Conservation (phyloP, 2,113 vertebrate genomes). For the Stercorarius parasiticus region DNA sequence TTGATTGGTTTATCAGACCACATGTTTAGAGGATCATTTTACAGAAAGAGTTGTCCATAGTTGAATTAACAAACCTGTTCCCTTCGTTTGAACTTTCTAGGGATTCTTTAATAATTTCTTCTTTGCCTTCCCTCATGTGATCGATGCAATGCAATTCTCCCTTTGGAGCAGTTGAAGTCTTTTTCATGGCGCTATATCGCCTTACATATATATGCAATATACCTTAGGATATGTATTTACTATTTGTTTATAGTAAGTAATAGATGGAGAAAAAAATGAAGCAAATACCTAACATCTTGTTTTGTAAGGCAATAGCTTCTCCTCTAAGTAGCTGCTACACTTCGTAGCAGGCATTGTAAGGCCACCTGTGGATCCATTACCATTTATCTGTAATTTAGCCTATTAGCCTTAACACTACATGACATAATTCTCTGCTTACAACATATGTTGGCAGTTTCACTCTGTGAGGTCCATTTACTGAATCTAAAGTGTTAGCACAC, state of each 20-base stretch:
- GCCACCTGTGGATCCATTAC: background rate
- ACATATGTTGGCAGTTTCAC: background rate
- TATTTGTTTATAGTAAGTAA: background rate
- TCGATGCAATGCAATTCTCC: background rate
- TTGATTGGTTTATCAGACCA: background rate
- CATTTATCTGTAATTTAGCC: background rate
- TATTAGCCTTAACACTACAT: constrained; percentile 14
- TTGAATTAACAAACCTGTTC: background rate
- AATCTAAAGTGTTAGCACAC: background rate
- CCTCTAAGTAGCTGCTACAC: background rate
- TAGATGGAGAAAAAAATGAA: background rate
- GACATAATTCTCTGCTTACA: constrained; percentile 2
- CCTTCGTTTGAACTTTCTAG: background rate
- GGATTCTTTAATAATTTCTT: background rate
- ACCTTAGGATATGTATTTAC: background rate
- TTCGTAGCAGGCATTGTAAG: background rate
- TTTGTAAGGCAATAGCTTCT: background rate
- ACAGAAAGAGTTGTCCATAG: background rate
- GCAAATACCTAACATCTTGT: background rate
- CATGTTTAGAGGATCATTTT: background rate
- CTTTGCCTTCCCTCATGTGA: background rate
- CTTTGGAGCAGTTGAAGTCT: background rate
- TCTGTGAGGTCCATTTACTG: background rate
- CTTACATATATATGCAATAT: background rate
- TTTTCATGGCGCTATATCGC: background rate